These are phyloP conservation scores for Cerceris ruficornis DNA, from an alignment of 2,888 invertebrate genomes.

Conservation along the genomic window DNA sequence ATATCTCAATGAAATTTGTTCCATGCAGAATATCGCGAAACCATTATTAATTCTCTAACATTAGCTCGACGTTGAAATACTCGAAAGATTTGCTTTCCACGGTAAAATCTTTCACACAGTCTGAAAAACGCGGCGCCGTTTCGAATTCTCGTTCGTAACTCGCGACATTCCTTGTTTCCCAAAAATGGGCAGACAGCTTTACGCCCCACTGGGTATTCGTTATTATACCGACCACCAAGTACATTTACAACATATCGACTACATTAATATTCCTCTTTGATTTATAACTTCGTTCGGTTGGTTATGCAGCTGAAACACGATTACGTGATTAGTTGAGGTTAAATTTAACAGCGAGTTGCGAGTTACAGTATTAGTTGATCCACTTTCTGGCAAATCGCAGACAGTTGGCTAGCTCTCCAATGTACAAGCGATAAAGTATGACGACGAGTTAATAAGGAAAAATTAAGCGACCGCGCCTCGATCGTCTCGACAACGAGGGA, in stretches of 20 bases:
- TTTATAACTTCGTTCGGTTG: slow-evolving; percentile 43
- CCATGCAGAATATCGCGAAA: too few species aligned
- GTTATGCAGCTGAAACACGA: slow-evolving; percentile 50
- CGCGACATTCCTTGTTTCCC: slow-evolving; percentile 32
- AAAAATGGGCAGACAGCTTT: slow-evolving; percentile 37
- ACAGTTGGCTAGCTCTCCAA: not conserved
- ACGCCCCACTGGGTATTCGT: slow-evolving; percentile 53
- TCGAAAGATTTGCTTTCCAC: slow-evolving; percentile 2
- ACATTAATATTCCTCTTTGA: slow-evolving; percentile 51
- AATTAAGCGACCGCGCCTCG: not conserved
- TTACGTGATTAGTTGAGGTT: slow-evolving; percentile 49
- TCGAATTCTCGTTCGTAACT: slow-evolving; percentile 35
- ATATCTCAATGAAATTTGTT: too few species aligned
- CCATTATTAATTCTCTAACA: not conserved
- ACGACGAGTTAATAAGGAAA: slow-evolving; percentile 4
- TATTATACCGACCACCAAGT: slow-evolving; percentile 67
- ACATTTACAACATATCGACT: slow-evolving; percentile 60
- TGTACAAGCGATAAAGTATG: not conserved
- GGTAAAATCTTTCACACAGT: slow-evolving; percentile 34
- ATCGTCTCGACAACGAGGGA: not conserved
- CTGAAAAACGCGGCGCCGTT: slow-evolving; percentile 20
- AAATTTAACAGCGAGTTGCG: slow-evolving; percentile 49
- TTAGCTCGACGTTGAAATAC: too few species aligned
- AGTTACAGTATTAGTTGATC: slow-evolving; percentile 40
- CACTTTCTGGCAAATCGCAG: slow-evolving; percentile 16